These are phyloP conservation scores for Diorhabda sublineata DNA, from an alignment of 1,140 invertebrate genomes.

Conservation along the genomic window DNA sequence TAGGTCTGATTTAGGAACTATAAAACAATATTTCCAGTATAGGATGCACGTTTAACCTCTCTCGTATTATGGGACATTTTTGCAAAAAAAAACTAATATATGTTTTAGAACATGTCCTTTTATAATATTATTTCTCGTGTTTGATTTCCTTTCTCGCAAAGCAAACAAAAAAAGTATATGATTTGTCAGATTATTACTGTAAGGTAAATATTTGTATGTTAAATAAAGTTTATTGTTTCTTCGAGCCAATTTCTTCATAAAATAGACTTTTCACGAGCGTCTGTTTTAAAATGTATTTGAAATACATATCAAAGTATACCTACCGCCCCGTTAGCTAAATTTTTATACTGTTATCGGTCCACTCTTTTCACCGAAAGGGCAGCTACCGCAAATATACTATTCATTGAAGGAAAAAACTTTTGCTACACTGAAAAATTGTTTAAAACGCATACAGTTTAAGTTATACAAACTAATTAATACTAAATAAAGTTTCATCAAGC, in stretches of 20 bases:
- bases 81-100: too few species aligned
- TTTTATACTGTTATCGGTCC: conserved; percentile 32
- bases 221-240: conserved; percentile 11
- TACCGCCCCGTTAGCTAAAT: conserved; percentile 25
- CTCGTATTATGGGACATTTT: too few species aligned
- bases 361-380: conserved; percentile 30
- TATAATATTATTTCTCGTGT: background rate
- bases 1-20: too few species aligned
- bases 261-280: background rate
- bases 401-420: conserved; percentile 37
- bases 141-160: background rate
- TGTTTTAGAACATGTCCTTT: too few species aligned
- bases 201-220: conserved; percentile 9
- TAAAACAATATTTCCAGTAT: too few species aligned
- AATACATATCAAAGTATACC: conserved; percentile 34
- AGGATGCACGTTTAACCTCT: too few species aligned
- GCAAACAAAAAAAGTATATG: background rate
- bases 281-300: conserved; percentile 35
- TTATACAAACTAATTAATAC: background rate
- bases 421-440: background rate
- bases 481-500: too few species aligned
- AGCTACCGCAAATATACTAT: conserved; percentile 36
- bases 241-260: background rate
- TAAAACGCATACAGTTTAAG: background rate
- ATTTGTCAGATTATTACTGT: conserved; percentile 6